Base-by-base conservation (phyloP, 2,113 vertebrate species). In the Aldabrachelys gigantea region DNA sequence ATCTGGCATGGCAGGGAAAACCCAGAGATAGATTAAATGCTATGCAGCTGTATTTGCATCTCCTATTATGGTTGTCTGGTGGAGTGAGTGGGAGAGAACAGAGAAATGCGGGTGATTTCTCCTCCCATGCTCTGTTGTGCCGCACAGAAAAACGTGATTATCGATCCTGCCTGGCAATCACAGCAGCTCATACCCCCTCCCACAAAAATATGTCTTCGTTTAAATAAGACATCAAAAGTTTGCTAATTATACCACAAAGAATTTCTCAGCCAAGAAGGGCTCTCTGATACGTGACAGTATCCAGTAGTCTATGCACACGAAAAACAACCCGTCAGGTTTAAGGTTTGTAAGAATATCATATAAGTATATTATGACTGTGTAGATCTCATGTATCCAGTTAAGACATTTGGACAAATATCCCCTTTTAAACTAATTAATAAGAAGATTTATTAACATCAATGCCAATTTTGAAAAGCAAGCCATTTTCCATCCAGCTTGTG, bases 201-300 rank as follows among this genome's bases (percentile, higher is more conserved):
- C 89, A 96, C 88, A 1, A 93, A 92, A 96, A 94, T 88, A 83
- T 27, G 91, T 94, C 90, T 95, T 92, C 95, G 35, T 91, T 94
- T 93, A 88, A 97, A 97, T 53, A 87, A 95, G 95, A 87, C 80
- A 92, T 52, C 89, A 90, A 78, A 96, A 97, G 93, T 97, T 97
- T 97, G 93, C 94, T 96, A 96, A 96, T 96, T 95, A 93, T 95
- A 89, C 0, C 5, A 81, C 80, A 91, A 86, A 97, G 87, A 89
- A 82, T 95, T 95, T 96, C 93, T 95, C 89, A 80, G 92, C 14
- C 85, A 80, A 92, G 94, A 83, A 93, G 85, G 79, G 94, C 79
- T 96, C 83, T 90, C 92, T 96, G 83, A 88, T 90, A 91, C 89
- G 89, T 89, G 84, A 50, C 80, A 93, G 80, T 84, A 6, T 92